phyloP scores from a whole-genome alignment of 2,113 vertebrate genomes.

The Cisticola juncidis region DNA sequence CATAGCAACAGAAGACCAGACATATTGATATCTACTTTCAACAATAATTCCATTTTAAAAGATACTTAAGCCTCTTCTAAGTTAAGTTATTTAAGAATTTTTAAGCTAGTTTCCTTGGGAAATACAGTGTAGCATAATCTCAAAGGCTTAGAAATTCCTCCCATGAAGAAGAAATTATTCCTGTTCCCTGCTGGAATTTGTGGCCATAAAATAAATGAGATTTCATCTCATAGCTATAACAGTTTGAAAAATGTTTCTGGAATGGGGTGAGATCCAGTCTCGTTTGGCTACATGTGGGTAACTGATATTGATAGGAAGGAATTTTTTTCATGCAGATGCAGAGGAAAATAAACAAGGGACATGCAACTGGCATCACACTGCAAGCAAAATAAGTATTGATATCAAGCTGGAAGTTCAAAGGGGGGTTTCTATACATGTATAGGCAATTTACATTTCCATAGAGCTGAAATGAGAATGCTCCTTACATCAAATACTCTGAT shows the following conservation, averaged over 20 bases:
- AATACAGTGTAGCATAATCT: background rate
- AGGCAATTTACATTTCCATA: background rate
- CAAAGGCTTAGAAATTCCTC: background rate
- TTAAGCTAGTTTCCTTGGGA: background rate
- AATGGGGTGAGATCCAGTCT: background rate
- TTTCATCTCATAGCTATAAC: background rate
- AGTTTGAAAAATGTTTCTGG: background rate
- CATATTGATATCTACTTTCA: background rate
- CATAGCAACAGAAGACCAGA: background rate
- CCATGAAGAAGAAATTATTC: background rate
- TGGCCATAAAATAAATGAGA: conserved; percentile 11
- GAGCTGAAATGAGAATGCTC: background rate
- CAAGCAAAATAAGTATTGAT: background rate
- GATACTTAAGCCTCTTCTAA: background rate
- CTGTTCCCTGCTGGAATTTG: background rate
- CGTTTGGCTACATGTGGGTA: background rate
- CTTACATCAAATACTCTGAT: background rate
- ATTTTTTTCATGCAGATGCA: background rate
- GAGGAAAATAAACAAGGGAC: background rate
- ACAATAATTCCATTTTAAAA: background rate
- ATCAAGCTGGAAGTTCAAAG: background rate
- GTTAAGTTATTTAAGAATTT: background rate
- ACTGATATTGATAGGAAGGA: background rate
- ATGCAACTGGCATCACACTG: background rate
- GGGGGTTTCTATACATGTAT: background rate